Conservation (phyloP, 2,888 invertebrate genomes). For the Campaea margaritaria region DNA sequence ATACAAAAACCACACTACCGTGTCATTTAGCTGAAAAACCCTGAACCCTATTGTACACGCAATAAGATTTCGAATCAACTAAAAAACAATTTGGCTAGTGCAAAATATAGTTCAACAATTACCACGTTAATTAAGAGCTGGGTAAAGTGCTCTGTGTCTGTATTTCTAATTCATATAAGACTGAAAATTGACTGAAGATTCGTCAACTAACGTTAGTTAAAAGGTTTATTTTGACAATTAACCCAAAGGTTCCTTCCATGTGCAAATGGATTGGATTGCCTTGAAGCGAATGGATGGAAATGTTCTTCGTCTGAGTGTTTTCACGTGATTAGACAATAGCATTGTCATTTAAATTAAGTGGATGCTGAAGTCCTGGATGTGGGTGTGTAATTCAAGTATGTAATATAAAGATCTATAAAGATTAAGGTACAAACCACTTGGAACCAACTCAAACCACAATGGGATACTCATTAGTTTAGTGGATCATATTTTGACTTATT, state of each 20-base stretch:
- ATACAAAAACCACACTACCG: slow-evolving; percentile 41
- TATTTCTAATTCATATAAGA: slow-evolving; percentile 2
- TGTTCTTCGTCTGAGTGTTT: slow-evolving; percentile 61
- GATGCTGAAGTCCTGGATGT: slow-evolving; percentile 1
- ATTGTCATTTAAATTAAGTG: slow-evolving; percentile 41
- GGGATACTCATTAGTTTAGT: too few species aligned
- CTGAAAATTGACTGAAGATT: slow-evolving; percentile 12
- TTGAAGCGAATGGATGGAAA: slow-evolving; percentile 66
- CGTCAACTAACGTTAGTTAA: slow-evolving; percentile 18
- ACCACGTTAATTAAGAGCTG: slow-evolving; percentile 3
- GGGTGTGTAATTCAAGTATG: slow-evolving; percentile 5
- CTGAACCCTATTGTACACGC: background rate
- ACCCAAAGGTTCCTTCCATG: slow-evolving; percentile 71
- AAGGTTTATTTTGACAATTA: slow-evolving; percentile 65
- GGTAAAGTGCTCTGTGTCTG: background rate
- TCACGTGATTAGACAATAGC: slow-evolving; percentile 56
- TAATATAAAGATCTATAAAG: background rate
- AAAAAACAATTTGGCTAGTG: background rate
- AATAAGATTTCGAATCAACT: slow-evolving; percentile 42
- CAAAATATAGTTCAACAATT: background rate
- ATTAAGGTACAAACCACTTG: too few species aligned
- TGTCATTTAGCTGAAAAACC: slow-evolving; percentile 6
- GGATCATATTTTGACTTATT: too few species aligned
- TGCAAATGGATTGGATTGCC: slow-evolving; percentile 82
- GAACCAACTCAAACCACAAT: too few species aligned